phyloP scores from a whole-genome alignment of 2,888 invertebrate genomes.

The Pardosa pseudoannulata region DNA sequence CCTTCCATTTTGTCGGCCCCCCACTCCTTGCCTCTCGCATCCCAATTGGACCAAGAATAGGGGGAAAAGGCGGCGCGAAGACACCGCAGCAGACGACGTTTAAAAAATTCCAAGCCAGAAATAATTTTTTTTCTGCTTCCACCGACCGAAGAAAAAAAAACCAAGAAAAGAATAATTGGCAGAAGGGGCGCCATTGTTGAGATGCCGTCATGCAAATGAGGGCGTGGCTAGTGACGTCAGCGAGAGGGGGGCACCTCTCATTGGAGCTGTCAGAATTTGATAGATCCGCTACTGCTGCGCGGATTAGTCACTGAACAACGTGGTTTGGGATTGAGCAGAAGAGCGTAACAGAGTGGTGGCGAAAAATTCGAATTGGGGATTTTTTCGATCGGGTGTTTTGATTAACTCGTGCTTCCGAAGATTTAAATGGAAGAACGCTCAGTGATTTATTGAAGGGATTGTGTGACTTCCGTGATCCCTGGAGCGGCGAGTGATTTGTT shows the following conservation, averaged over 20 bases:
- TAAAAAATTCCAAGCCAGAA: conserved; percentile 21
- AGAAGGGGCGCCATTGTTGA: conserved; percentile 36
- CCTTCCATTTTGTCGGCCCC: background rate
- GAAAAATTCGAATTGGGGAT: too few species aligned
- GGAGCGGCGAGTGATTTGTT: too few species aligned
- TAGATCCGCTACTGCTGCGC: conserved; percentile 28
- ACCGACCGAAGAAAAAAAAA: too few species aligned
- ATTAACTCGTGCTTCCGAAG: background rate
- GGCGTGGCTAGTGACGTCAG: conserved; percentile 66
- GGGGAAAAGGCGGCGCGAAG: conserved; percentile 14
- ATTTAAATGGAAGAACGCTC: too few species aligned
- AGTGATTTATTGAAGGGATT: too few species aligned
- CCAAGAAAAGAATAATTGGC: background rate
- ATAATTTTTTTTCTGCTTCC: too few species aligned
- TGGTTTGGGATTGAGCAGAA: background rate
- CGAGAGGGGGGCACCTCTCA: conserved; percentile 33
- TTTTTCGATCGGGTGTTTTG: too few species aligned
- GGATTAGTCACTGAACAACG: conserved; percentile 7
- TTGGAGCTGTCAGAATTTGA: conserved; percentile 59
- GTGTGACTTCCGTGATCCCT: too few species aligned
- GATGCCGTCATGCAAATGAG: conserved; percentile 47
- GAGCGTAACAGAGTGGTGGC: background rate
- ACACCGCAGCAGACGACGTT: conserved; percentile 15
- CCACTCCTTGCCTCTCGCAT: background rate
- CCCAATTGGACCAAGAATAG: conserved; percentile 32